Conservation (phyloP, 2,797 vertebrate species). For the Platyrinchus mystaceus region DNA sequence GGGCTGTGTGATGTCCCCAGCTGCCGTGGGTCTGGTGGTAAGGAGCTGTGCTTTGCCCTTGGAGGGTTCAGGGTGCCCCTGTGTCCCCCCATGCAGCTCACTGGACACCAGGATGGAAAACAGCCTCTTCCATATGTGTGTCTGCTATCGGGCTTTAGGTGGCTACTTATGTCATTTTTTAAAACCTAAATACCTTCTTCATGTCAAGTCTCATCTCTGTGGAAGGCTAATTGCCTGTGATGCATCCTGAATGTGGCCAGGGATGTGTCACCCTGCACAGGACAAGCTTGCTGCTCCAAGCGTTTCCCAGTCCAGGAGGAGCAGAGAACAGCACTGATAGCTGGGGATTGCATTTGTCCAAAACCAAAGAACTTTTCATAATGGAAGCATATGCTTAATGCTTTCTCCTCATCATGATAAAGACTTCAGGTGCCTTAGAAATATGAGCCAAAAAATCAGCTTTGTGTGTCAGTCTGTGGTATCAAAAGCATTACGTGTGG, state of each 20-base stretch:
- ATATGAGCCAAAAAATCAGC: neutral
- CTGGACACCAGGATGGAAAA: neutral
- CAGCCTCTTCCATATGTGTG: neutral
- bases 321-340: fast-evolving
- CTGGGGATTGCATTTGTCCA: neutral
- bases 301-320: neutral
- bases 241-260: neutral
- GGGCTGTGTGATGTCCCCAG: neutral
- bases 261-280: neutral
- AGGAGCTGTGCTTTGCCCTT: neutral
- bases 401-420: neutral
- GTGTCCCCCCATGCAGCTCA: fast-evolving
- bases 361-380: neutral
- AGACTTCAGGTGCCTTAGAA: neutral
- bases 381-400: neutral
- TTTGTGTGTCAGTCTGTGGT: neutral
- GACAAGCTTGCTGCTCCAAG: neutral
- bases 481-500: fast-evolving
- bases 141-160: neutral
- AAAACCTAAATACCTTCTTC: neutral
- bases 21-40: neutral
- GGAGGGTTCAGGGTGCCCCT: neutral
- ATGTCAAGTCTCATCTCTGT: neutral
- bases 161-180: neutral
- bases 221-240: neutral